Conservation (phyloP, 2,113 vertebrate genomes). For the Eurystomus gularis region DNA sequence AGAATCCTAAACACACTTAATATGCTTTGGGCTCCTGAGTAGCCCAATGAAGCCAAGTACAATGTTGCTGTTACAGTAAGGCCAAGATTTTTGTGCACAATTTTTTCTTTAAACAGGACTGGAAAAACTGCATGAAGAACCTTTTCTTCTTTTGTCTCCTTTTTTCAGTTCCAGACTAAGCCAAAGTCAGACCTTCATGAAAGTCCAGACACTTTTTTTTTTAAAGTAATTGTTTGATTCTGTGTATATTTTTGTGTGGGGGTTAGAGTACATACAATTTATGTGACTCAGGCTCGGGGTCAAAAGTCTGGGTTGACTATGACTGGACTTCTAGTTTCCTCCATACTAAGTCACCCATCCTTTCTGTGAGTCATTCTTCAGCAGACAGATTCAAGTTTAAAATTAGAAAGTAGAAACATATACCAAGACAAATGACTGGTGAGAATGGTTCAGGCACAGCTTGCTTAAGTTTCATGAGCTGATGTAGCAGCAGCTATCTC, state of each 20-base stretch:
- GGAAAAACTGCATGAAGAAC: neutral
- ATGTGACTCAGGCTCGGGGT: constrained; percentile 43
- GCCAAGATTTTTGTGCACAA: neutral
- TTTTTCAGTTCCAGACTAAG: constrained; percentile 17
- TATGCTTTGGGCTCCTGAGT: neutral
- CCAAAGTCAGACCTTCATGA: neutral
- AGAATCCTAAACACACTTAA: neutral
- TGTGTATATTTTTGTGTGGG: neutral
- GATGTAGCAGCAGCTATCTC: neutral
- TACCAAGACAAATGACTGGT: neutral
- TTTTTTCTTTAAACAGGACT: constrained; percentile 13
- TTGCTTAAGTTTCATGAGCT: neutral
- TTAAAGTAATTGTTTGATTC: constrained; percentile 37
- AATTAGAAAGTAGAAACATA: constrained; percentile 44
- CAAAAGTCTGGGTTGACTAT: constrained; percentile 58
- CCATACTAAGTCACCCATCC: constrained; percentile 19
- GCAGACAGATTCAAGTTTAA: constrained; percentile 35
- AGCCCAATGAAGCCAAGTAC: neutral
- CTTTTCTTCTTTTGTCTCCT: constrained; percentile 19
- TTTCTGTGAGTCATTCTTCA: constrained; percentile 57
- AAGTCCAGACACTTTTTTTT: constrained; percentile 11
- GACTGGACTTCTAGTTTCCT: constrained; percentile 56
- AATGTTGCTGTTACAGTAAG: constrained; percentile 26
- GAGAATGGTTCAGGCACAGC: neutral
- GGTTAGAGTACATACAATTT: neutral